These are phyloP conservation scores for Garra rufa DNA, from an alignment of 2,113 vertebrate genomes.

Conservation along the genomic window DNA sequence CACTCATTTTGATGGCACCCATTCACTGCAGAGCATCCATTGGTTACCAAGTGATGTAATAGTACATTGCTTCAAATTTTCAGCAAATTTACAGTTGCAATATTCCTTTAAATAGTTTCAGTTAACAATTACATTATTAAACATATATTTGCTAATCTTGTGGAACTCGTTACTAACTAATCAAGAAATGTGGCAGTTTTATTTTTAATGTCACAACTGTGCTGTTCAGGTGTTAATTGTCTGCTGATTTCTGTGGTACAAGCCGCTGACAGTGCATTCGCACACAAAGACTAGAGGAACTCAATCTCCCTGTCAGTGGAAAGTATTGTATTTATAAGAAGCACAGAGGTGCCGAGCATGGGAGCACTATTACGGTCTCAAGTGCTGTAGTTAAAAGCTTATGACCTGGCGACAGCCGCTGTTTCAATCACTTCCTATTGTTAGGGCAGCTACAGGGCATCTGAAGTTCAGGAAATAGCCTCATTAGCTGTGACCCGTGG, in stretches of 20 bases:
- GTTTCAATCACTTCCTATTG: slow-evolving; percentile 39
- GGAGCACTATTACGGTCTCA: slow-evolving; percentile 2
- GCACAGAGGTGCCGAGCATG: slow-evolving; percentile 1
- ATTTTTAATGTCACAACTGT: background rate
- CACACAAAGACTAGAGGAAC: background rate
- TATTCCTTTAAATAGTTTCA: background rate
- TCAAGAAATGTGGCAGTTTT: background rate
- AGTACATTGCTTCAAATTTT: no score
- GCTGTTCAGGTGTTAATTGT: background rate
- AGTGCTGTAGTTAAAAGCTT: slow-evolving; percentile 18
- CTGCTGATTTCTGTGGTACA: background rate
- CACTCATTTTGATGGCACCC: no score
- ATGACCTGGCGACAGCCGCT: slow-evolving; percentile 18
- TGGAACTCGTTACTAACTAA: background rate
- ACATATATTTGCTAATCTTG: background rate
- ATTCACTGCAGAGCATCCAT: no score
- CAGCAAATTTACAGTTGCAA: background rate
- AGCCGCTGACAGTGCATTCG: background rate
- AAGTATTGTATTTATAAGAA: slow-evolving; percentile 36
- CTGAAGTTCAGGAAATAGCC: slow-evolving; percentile 23
- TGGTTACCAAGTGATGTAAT: no score
- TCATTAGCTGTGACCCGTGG: slow-evolving; percentile 25
- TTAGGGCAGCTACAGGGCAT: slow-evolving; percentile 26
- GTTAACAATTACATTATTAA: background rate
- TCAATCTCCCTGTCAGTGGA: slow-evolving; percentile 2